Conservation (phyloP, 2,888 invertebrate genomes). For the Lithophane socia region DNA sequence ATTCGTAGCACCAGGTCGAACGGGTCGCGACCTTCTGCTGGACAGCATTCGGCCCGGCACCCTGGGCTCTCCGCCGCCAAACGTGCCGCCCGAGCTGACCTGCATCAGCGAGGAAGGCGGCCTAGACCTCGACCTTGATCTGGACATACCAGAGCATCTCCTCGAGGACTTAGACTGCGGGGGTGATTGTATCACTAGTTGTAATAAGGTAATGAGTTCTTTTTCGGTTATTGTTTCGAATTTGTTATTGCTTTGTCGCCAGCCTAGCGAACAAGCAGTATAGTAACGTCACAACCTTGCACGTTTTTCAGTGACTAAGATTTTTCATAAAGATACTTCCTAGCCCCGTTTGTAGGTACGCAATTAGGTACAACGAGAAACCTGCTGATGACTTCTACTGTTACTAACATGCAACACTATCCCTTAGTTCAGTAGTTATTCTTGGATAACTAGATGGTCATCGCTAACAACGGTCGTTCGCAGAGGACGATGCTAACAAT, state of each 20-base stretch:
- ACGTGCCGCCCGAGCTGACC: constrained; percentile 93
- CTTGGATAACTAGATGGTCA: background rate
- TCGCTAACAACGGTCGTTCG: background rate
- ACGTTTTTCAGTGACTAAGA: background rate
- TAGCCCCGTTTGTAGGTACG: background rate
- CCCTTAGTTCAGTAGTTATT: background rate
- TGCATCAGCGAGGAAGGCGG: constrained; percentile 97
- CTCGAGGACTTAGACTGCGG: constrained; percentile 95
- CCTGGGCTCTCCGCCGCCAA: constrained; percentile 86
- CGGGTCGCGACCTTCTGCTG: constrained; percentile 83
- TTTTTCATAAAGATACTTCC: background rate
- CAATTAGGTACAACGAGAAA: background rate
- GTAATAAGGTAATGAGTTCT: constrained; percentile 91
- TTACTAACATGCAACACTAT: background rate
- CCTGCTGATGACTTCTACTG: background rate
- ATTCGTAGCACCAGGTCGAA: constrained; percentile 84
- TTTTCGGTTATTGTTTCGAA: background rate
- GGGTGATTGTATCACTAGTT: constrained; percentile 95
- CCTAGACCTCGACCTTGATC: constrained; percentile 94
- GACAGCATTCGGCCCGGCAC: constrained; percentile 86
- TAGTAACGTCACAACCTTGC: background rate
- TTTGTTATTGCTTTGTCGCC: background rate
- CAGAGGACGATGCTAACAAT: background rate
- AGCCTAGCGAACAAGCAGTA: background rate
- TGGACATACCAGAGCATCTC: constrained; percentile 92